These are phyloP conservation scores for Arnoldichthys spilopterus DNA, from an alignment of 2,797 vertebrate species.

Conservation along the genomic window DNA sequence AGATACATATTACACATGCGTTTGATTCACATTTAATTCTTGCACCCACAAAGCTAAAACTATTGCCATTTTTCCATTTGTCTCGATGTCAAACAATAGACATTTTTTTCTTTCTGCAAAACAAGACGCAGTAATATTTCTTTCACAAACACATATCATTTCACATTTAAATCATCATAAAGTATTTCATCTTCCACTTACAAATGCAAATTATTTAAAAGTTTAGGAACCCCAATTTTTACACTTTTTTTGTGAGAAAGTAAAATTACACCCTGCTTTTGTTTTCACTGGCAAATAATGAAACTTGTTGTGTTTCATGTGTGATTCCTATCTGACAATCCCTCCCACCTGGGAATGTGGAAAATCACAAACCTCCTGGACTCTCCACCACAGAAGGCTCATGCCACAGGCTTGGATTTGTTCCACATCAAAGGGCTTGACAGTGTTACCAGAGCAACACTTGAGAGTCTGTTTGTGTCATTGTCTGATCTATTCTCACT, in stretches of 20 bases:
- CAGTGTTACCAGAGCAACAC: not conserved
- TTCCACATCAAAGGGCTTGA: slow-evolving; percentile 13
- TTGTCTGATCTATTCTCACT: slow-evolving; percentile 20
- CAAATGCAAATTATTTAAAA: not conserved
- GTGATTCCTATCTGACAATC: not conserved
- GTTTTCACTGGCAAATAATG: not conserved
- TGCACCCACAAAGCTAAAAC: not conserved
- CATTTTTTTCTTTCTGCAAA: too few relatives aligned
- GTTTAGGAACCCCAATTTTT: not conserved
- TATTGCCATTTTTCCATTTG: too few relatives aligned
- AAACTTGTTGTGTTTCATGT: not conserved
- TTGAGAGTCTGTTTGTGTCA: not conserved
- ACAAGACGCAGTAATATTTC: too few relatives aligned
- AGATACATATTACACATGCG: too few relatives aligned
- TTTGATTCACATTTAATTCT: not conserved
- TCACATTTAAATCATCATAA: too few relatives aligned
- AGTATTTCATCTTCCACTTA: not conserved
- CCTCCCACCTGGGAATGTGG: not conserved
- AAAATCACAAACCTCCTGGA: slow-evolving; percentile 3
- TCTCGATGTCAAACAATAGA: too few relatives aligned
- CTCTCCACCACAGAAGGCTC: not conserved
- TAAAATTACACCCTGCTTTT: not conserved
- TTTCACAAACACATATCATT: too few relatives aligned
- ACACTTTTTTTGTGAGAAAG: not conserved
- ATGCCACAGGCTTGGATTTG: slow-evolving; percentile 7